phyloP scores from a whole-genome alignment of 2,888 invertebrate genomes.

The Lacanobia wlatinum region DNA sequence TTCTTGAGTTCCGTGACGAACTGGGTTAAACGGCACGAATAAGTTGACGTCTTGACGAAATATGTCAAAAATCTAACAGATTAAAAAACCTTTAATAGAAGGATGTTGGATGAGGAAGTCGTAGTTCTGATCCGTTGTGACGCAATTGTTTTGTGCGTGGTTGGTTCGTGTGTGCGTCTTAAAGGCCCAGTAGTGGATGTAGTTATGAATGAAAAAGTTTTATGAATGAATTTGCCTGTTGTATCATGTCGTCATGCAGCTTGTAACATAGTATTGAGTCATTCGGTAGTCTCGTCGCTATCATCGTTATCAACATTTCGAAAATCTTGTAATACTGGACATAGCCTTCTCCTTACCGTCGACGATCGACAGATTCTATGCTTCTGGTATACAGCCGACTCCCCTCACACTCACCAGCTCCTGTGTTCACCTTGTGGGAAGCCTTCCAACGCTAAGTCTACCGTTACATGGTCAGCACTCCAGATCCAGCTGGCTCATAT shows the following conservation, averaged over 20 bases:
- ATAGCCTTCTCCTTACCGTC: background rate
- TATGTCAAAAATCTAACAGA: slow-evolving; percentile 38
- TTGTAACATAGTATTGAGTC: background rate
- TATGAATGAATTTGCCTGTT: slow-evolving; percentile 44
- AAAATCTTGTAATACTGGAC: background rate
- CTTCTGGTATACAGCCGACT: too few relatives aligned
- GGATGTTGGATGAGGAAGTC: slow-evolving; percentile 39
- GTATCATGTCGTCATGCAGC: background rate
- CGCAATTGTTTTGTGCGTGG: slow-evolving; percentile 22
- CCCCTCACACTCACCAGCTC: background rate
- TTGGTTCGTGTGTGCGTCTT: slow-evolving; percentile 3
- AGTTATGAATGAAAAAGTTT: slow-evolving; percentile 23
- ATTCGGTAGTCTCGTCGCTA: background rate
- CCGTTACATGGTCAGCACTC: background rate
- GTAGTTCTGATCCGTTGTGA: slow-evolving; percentile 9
- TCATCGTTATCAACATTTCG: background rate
- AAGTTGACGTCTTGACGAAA: slow-evolving; percentile 40
- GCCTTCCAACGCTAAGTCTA: background rate
- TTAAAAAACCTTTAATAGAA: slow-evolving; percentile 28
- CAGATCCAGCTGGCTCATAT: background rate
- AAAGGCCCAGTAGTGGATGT: slow-evolving; percentile 3
- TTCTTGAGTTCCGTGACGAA: slow-evolving; percentile 52
- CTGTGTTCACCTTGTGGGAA: background rate
- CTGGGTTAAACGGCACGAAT: slow-evolving; percentile 42
- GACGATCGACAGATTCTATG: background rate